Evolutionary conservation across 2,113 vertebrate species (phyloP), one percentile per base, ranked within the genome.

Genomic region (Pseudopipra pipra): DNA sequence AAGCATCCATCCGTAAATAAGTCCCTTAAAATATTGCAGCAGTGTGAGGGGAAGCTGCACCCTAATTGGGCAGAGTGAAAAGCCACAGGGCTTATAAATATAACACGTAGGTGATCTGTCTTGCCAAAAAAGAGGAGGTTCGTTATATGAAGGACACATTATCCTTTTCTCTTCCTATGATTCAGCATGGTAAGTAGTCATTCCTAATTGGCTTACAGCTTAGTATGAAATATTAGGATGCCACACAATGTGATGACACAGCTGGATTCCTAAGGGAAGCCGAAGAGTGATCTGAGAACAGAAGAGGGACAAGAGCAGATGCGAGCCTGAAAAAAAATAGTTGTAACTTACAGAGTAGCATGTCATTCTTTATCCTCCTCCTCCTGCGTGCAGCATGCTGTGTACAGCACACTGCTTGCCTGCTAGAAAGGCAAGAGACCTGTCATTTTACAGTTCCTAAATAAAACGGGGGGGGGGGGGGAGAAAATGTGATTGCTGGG

Each of bases 201-300:
- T 98, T 98, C 98, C 98, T 99, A 99, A 99, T 99, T 99, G 99
- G 98, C 99, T 99, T 98, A 98, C 96, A 98, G 98, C 98, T 98
- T 98, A 97, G 97, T 97, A 98, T 99, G 99, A 99, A 99, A 99
- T 99, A 99, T 99, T 98, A 98, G 98, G 97, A 98, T 98, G 98
- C 98, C 98, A 97, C 97, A 49, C 98, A 95, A 96, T 97, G 97
- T 98, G 98, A 98, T 99, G 98, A 99, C 98, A 99, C 98, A 99
- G 98, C 98, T 98, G 98, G 98, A 97, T 98, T 99, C 99, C 99
- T 99, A 78, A 93, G 99, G 99, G 98, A 98, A 96, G 96, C 96
- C 95, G 86, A 97, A 98, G 98, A 99, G 88, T 97, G 98, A 99
- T 99, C 98, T 98, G 96, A 98, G 98, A 98, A 98, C 96, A 97